These are phyloP conservation scores for Lymantria dispar DNA, from an alignment of 2,888 invertebrate genomes.

Conservation along the genomic window DNA sequence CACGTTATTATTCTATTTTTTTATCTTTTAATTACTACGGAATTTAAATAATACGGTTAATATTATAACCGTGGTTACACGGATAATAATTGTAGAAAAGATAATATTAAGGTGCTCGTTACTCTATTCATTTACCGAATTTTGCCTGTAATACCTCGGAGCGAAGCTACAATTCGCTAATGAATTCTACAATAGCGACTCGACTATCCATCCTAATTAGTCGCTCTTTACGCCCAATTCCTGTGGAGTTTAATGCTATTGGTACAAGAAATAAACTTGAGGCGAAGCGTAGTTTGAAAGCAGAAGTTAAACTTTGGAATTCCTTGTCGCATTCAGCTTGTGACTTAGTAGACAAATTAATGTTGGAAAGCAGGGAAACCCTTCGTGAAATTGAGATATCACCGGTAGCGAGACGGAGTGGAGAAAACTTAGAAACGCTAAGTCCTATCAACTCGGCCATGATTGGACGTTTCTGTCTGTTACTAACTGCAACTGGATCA, in stretches of 20 bases:
- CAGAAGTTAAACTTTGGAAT: constrained; percentile 13
- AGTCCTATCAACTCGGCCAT: constrained; percentile 57
- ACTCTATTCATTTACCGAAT: constrained; percentile 41
- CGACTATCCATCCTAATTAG: constrained; percentile 63
- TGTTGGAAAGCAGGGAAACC: constrained; percentile 62
- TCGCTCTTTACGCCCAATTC: constrained; percentile 62
- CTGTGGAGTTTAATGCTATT: constrained; percentile 47
- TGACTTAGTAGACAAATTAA: constrained; percentile 59
- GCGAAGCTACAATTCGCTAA: constrained; percentile 53
- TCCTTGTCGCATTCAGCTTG: constrained; percentile 37
- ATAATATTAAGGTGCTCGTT: constrained; percentile 25
- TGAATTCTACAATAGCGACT: constrained; percentile 65
- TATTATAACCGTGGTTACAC: background rate
- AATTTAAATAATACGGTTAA: background rate
- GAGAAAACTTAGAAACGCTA: constrained; percentile 78
- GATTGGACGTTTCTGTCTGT: constrained; percentile 42
- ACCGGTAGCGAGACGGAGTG: constrained; percentile 57
- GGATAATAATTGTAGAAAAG: constrained; percentile 20
- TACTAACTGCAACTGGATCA: constrained; percentile 21
- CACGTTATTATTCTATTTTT: no score
- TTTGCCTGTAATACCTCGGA: constrained; percentile 46
- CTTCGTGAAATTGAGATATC: constrained; percentile 68
- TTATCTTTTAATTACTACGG: no score
- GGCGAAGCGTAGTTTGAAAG: constrained; percentile 24
- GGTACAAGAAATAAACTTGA: constrained; percentile 42